Base-by-base conservation (phyloP, 2,113 vertebrate genomes). In the Aptenodytes forsteri region DNA sequence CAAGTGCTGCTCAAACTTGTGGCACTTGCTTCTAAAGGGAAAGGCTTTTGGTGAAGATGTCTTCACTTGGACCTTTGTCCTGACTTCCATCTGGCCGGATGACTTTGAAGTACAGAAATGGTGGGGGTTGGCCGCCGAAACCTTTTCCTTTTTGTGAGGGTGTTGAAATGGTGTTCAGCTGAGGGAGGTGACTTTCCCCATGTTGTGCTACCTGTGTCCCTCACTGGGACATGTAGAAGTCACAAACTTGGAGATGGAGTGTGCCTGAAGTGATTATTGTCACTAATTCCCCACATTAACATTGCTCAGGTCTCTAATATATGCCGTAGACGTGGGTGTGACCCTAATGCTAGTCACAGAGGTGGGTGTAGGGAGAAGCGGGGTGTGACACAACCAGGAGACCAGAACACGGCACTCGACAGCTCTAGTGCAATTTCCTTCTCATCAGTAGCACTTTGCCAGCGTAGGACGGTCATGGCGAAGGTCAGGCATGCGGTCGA, bases 401-500 rank as follows among this genome's bases (percentile, higher is more conserved):
- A 76, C 32, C 54, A 52, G 52, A 69, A 49, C 2, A 2, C 3
- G 29, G 23, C 29, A 38, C 44, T 29, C 12, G 21, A 10, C 21
- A 30, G 56, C 19, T 71, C 72, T 40, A 49, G 50, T 32, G 59
- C 46, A 10, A 14, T 56, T 56, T 49, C 55, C 55, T 21, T 73
- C 54, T 69, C 2, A 1, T 52, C 42, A 22, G 44, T 23, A 26
- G 12, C 12, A 3, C 34, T 69, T 61, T 62, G 64, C 47, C 27
- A 29, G 46, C 3, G 0, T 8, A 18, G 64, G 38, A 20, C 47
- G 42, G 42, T 32, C 2, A 3, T 17, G 52, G 26, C 1, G 1
- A 59, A 83, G 66, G 38, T 72, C 56, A 1, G 17, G 69, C 18
- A 9, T 2, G 1, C 16, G 66, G 71, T 23, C 7, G 1, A 4